Conservation (phyloP, 1,140 invertebrate species). For the Brachionus asplanchnoidis region DNA sequence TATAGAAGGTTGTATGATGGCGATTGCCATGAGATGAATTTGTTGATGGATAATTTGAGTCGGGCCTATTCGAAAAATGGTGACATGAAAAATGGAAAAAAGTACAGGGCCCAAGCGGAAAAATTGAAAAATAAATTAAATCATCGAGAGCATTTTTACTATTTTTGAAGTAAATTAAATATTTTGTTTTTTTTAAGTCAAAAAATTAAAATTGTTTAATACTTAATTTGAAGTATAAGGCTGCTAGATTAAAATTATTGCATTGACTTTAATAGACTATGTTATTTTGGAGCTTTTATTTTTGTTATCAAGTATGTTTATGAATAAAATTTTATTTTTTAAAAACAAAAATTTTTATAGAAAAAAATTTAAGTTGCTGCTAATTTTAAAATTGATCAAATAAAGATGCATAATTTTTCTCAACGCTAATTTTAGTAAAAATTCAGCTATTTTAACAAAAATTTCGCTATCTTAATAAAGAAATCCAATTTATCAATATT, state of each 20-base stretch:
- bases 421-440: no score
- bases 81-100: background rate
- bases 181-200: background rate
- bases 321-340: background rate
- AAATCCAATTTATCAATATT: no score
- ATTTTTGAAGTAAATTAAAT: background rate
- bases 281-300: background rate
- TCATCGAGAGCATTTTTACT: slow-evolving; percentile 13
- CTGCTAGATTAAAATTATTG: background rate
- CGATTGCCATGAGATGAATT: background rate
- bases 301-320: background rate
- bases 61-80: background rate
- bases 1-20: slow-evolving; percentile 29
- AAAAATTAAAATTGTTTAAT: background rate
- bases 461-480: no score
- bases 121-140: background rate
- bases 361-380: no score
- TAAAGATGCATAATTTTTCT: no score
- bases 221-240: background rate
- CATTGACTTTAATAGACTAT: background rate
- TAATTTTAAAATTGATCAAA: no score
- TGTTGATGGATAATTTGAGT: background rate
- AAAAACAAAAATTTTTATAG: no score
- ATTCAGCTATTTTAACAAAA: no score
- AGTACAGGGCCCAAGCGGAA: background rate